Base-by-base conservation (phyloP, 2,888 invertebrate genomes). In the Cephus pulcher region DNA sequence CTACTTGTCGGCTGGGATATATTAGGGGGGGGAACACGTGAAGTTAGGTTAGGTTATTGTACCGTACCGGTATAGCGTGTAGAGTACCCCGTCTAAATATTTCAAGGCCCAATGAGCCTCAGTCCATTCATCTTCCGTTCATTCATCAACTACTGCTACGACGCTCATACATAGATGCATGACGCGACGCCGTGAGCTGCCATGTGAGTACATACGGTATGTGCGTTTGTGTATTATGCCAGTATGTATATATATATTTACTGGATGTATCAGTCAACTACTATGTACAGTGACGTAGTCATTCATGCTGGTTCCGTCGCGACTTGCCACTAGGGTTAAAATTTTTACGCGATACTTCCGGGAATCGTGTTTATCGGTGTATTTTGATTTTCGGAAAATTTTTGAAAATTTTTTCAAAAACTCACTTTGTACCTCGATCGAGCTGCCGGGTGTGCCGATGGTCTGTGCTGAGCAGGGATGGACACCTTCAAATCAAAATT, bases 81-180 rank as follows among this genome's bases (percentile, higher is more conserved):
- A 56, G 23, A 56, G 71, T 71, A 23, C 71, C 34, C 71, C 34
- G 71, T 71, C 71, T 71, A 71, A 71, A 71, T 71, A 71, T 71
- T 71, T 71, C 71, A 71, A 71, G 71, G 71, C 3, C 71, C 71
- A 34, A 71, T 71, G 71, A 33, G 71, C 71, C 71, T 71, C 32
- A 71, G 71, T 71, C 71, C 71, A 71, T 71, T 71, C 71, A 71
- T 68, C 75, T 56, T 73, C 35, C 77, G 35, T 77, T 74, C 84
- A 84, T 84, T 85, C 82, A 81, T 81, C 77, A 75, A 69, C 75
- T 40, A 32, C 71, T 4, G 71, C 71, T 71, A 76, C 73, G 75
- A 11, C 32, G 69, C 75, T 75, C 78, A 74, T 75, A 78, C 83
- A 80, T 75, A 73, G 77, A 80, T 70, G 80, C 81, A 77, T 81